phyloP scores from a whole-genome alignment of 2,888 invertebrate species.

The Plagiodera versicolora region DNA sequence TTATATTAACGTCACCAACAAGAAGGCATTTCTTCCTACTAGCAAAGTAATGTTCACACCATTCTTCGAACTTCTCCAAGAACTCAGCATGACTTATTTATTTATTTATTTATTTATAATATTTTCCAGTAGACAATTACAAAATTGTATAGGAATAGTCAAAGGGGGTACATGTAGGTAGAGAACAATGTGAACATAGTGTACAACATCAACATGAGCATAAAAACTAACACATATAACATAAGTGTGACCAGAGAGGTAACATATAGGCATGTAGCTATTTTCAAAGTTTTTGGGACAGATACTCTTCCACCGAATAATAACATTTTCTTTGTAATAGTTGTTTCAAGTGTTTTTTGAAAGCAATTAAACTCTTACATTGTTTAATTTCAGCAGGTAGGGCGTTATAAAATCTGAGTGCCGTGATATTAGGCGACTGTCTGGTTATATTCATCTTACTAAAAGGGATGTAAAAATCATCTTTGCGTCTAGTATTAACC shows the following conservation, averaged over 20 bases:
- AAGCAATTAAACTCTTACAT: background rate
- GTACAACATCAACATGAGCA: background rate
- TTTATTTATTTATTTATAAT: background rate
- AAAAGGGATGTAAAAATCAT: background rate
- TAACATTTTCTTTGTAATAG: background rate
- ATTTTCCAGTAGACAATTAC: conserved; percentile 1
- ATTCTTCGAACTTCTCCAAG: too few species aligned
- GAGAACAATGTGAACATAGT: background rate
- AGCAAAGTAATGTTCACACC: too few species aligned
- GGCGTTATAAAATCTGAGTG: background rate
- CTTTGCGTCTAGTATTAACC: background rate
- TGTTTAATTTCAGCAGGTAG: conserved; percentile 4
- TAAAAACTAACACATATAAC: background rate
- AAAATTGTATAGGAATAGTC: conserved; percentile 6
- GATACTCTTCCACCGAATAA: conserved; percentile 1
- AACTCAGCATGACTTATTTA: too few species aligned
- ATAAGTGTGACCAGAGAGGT: background rate
- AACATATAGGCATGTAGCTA: background rate
- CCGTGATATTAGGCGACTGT: background rate
- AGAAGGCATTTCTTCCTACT: too few species aligned
- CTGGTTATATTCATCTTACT: conserved; percentile 1
- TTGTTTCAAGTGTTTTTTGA: background rate
- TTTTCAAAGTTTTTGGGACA: conserved; percentile 1
- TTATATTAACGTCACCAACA: too few species aligned
- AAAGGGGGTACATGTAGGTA: background rate